Base-by-base conservation (phyloP, 2,888 invertebrate species). In the Acleris cristana region DNA sequence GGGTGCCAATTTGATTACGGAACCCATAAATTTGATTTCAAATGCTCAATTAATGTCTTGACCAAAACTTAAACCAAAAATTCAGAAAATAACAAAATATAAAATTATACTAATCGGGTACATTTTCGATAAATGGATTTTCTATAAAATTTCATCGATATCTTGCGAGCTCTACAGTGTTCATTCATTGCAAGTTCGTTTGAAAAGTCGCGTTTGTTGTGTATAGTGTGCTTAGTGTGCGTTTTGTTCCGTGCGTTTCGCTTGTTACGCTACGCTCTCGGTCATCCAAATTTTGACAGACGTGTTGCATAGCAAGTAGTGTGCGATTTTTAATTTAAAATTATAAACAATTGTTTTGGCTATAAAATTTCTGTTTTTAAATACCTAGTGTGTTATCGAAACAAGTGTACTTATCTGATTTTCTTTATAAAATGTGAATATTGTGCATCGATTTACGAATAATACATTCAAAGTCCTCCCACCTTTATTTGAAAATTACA, bases 401-500 rank as follows among this genome's bases (percentile, higher is more conserved):
- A 30, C 40, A 45, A 61, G 34, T 57, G 57, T 57, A 14, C 44
- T 52, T 18, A 34, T 56, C 21, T 10, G 3, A 10, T 34, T 18
- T 40, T 49, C 34, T 34, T 18, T 12, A 40, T 40, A n/a, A 44
- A 51, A 19, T 18, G 54, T 57, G 62, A 63, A 55, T 26, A 40
- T 55, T 34, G 18, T 57, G 48, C 12, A 14, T 16, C 18, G 23
- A 53, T 45, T 14, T 53, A 45, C 23, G 40, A 63, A 53, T 54
- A 57, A 26, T 62, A 57, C 55, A 65, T 58, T 53, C 52, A 40
- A 19, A 26, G 45, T 12, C 45, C 48, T 53, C 56, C 63, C 73
- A 74, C 62, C 70, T 74, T 58, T 66, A 73, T 73, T 74, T 74
- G 55, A 61, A 71, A 74, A 73, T 71, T 67, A 64, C 72, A 71